Percentiles rank a stretch among this genome's conserved stretches.
These are phyloP conservation scores for Xyliphius kryptos DNA, from an alignment of 2,113 vertebrate genomes.

Conservation along the genomic window DNA sequence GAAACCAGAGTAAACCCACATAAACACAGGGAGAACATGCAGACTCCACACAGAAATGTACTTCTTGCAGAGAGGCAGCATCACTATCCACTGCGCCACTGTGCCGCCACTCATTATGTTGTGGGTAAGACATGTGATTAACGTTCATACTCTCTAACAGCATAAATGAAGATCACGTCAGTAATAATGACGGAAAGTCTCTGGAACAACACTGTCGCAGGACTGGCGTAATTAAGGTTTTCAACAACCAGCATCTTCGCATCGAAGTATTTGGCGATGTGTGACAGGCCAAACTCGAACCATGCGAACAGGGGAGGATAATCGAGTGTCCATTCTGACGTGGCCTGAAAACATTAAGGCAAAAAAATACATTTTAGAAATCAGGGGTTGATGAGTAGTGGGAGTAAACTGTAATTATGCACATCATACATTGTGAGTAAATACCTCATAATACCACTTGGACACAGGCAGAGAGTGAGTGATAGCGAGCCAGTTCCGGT, in stretches of 20 bases:
- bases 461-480: constrained; percentile 87
- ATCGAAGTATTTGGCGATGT: constrained; percentile 77
- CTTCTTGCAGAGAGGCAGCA: too few species aligned
- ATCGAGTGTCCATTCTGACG: constrained; percentile 92
- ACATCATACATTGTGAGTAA: background rate
- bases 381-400: too few species aligned
- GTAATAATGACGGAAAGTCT: constrained; percentile 82
- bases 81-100: too few species aligned
- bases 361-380: background rate
- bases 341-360: constrained; percentile 65
- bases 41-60: too few species aligned
- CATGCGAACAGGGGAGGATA: constrained; percentile 94
- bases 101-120: too few species aligned
- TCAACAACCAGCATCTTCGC: constrained; percentile 76
- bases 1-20: too few species aligned
- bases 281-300: constrained; percentile 81
- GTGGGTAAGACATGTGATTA: too few species aligned
- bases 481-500: constrained; percentile 94
- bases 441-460: constrained; percentile 92
- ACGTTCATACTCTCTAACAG: constrained; percentile 76
- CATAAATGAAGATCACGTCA: constrained; percentile 79
- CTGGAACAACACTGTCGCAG: constrained; percentile 76
- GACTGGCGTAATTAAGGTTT: constrained; percentile 78
- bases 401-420: too few species aligned
- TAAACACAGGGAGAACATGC: too few species aligned